phyloP scores from a whole-genome alignment of 2,888 invertebrate genomes.

The Synergus gifuensis region DNA sequence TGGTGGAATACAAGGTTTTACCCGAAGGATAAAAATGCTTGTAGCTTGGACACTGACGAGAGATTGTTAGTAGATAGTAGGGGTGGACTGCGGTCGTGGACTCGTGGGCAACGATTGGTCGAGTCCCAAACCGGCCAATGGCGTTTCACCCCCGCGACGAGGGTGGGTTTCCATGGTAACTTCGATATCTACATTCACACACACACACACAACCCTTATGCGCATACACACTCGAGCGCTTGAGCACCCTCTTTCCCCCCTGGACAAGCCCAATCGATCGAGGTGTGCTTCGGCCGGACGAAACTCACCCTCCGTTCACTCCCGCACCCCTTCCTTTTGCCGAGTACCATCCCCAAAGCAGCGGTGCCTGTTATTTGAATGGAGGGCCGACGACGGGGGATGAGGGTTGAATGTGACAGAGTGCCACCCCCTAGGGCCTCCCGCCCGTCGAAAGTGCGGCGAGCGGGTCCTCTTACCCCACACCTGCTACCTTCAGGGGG shows the following conservation, averaged over 20 bases:
- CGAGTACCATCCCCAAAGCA: conserved; percentile 58
- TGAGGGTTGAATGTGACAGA: conserved; percentile 77
- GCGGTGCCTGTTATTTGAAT: conserved; percentile 76
- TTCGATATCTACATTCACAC: conserved; percentile 66
- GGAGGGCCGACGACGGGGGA: conserved; percentile 67
- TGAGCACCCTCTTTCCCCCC: conserved; percentile 71
- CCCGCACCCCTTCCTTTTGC: conserved; percentile 40
- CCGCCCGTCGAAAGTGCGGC: conserved; percentile 74
- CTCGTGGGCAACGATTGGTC: conserved; percentile 56
- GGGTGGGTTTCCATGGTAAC: conserved; percentile 76
- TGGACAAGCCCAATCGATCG: conserved; percentile 78
- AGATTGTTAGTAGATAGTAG: conserved; percentile 49
- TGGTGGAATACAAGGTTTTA: conserved; percentile 6
- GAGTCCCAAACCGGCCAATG: conserved; percentile 74
- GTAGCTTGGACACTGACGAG: conserved; percentile 55
- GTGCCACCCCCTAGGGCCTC: conserved; percentile 73
- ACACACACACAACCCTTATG: conserved; percentile 52
- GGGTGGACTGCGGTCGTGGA: conserved; percentile 62
- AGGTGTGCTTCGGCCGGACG: conserved; percentile 77
- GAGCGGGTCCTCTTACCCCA: conserved; percentile 68
- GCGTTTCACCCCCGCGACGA: conserved; percentile 76
- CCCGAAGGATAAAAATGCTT: conserved; percentile 4
- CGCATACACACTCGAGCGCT: conserved; percentile 52
- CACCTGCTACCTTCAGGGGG: conserved; percentile 62
- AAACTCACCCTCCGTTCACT: conserved; percentile 73